A percentile compares a stretch with the other conserved stretches of the same genome.
Conservation (phyloP, 2,113 vertebrate species). For the Cheilinus undulatus region DNA sequence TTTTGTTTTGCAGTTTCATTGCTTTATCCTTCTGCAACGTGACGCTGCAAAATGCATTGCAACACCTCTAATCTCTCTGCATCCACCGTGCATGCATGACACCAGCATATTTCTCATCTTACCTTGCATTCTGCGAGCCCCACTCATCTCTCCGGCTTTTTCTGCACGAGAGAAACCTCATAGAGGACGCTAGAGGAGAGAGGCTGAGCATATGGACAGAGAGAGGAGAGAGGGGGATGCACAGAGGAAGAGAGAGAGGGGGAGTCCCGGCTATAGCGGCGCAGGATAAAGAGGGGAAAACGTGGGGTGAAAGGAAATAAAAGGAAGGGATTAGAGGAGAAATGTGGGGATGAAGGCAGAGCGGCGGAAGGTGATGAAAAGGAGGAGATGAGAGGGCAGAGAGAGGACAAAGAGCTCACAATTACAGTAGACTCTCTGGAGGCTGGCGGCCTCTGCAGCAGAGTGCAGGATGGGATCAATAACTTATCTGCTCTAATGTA, state of each 20-base stretch:
- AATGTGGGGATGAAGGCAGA: not conserved
- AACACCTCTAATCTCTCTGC: slow-evolving; percentile 17
- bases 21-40: slow-evolving; percentile 51
- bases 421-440: slow-evolving; percentile 40
- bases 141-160: slow-evolving; percentile 57
- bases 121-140: slow-evolving; percentile 89
- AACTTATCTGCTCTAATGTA: slow-evolving; percentile 24
- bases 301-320: not conserved
- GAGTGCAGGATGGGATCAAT: slow-evolving; percentile 28
- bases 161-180: slow-evolving; percentile 3
- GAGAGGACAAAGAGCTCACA: slow-evolving; percentile 50
- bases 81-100: slow-evolving; percentile 7
- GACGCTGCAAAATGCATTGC: slow-evolving; percentile 47
- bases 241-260: slow-evolving; percentile 73
- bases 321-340: slow-evolving; percentile 7
- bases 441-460: slow-evolving; percentile 50
- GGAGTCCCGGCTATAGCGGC: not conserved
- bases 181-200: not conserved
- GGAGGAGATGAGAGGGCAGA: slow-evolving; percentile 18
- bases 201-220: slow-evolving; percentile 15
- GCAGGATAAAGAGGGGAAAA: not conserved
- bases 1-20: too few species aligned
- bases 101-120: slow-evolving; percentile 41
- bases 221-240: slow-evolving; percentile 71
- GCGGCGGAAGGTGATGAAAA: not conserved